Base-by-base conservation (phyloP, 2,113 vertebrate species). In the Phyllostomus discolor region DNA sequence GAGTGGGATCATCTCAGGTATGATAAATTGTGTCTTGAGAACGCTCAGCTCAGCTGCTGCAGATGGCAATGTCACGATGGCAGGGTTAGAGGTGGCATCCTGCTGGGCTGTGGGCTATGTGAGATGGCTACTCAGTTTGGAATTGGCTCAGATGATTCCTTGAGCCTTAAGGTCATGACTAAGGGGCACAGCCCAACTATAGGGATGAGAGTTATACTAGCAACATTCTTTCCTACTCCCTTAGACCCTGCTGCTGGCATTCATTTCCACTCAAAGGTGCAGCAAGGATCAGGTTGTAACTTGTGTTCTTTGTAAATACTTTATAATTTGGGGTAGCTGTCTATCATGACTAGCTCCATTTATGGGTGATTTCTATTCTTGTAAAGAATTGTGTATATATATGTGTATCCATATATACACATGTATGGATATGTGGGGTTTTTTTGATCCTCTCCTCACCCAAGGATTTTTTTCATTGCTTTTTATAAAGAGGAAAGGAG, bases 11-110 rank as follows among this genome's bases (percentile, higher is more conserved):
- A 50, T 97, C 88, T 97, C 7, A 64, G 81, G 78, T 85, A 62
- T 95, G 94, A 97, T 97, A 79, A 97, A 98, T 97, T 92, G 92
- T 72, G 90, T 95, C 94, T 93, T 62, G 80, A 96, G 76, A 92
- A 62, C 84, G 43, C 93, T 95, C 80, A 90, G 94, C 90, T 83
- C 67, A 48, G 90, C 82, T 31, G 91, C 81, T 95, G 48, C 96
- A 97, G 96, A 97, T 97, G 96, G 95, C 35, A 35, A 43, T 92
- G 94, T 97, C 96, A 80, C 67, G 91, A 92, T 80, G 92, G 88
- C 72, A 92, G 67, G 86, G 69, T 59, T 46, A 38, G 88, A 85
- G 33, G 76, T 41, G 38, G 79, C 1, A 35, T 95, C 97, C 92
- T 91, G 90, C 96, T 8, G 85, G 88, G 96, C 81, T 64, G 20